Conservation (phyloP, 2,797 vertebrate species). For the Chloroceryle inda region DNA sequence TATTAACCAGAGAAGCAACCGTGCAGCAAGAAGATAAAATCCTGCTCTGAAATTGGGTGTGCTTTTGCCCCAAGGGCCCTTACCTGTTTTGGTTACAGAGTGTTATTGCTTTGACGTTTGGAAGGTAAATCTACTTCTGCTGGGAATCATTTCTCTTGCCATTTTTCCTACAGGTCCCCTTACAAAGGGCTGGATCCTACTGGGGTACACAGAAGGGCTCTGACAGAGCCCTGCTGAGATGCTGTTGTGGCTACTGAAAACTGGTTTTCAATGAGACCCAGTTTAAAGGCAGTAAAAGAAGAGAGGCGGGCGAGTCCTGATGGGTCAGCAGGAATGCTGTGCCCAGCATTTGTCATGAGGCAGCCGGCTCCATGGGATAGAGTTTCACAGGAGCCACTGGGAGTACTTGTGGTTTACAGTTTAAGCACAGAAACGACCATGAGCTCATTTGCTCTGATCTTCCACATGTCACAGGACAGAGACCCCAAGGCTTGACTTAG, state of each 20-base stretch:
- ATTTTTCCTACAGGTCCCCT: background rate
- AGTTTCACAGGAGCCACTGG: background rate
- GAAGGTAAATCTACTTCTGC: background rate
- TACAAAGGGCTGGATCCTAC: background rate
- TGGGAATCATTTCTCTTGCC: background rate
- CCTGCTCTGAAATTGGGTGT: background rate
- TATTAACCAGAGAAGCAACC: background rate
- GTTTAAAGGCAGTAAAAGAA: background rate
- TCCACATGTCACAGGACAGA: background rate
- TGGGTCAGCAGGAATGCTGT: background rate
- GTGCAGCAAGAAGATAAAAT: background rate
- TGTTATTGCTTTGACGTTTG: background rate
- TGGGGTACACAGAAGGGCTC: background rate
- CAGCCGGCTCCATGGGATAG: background rate
- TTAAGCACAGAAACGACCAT: background rate
- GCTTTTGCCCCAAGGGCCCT: background rate
- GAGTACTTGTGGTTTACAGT: background rate
- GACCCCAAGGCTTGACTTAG: background rate
- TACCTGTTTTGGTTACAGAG: background rate
- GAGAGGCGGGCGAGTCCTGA: background rate
- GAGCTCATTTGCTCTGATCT: background rate
- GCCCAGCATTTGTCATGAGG: background rate
- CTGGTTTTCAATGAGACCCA: background rate
- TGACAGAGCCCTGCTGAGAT: background rate
- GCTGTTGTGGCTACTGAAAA: background rate